phyloP scores from a whole-genome alignment of 1,140 invertebrate species.

The Polyergus mexicanus region DNA sequence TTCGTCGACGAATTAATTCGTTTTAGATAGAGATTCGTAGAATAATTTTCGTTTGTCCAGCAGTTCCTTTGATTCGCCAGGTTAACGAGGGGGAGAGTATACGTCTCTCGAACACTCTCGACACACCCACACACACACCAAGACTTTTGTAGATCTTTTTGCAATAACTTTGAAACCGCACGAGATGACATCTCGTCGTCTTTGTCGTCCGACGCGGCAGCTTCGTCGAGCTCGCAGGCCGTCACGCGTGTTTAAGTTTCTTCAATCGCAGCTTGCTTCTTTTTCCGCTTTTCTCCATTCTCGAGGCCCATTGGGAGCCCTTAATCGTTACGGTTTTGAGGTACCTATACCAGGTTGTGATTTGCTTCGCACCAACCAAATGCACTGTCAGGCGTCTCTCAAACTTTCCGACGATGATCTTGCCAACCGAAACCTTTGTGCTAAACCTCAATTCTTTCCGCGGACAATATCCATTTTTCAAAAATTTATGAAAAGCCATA shows the following conservation, averaged over 20 bases:
- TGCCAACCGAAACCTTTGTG: not conserved
- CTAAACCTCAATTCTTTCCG: not conserved
- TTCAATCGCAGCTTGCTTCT: slow-evolving; percentile 35
- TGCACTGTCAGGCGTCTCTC: slow-evolving; percentile 49
- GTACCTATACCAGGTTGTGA: slow-evolving; percentile 30
- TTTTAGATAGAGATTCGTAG: not conserved
- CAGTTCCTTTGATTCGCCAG: no score
- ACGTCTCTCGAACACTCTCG: not conserved
- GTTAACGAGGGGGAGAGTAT: not conserved
- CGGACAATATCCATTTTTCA: not conserved
- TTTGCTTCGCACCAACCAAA: slow-evolving; percentile 56
- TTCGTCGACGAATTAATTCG: slow-evolving; percentile 26
- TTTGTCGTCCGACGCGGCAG: slow-evolving; percentile 29
- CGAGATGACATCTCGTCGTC: not conserved
- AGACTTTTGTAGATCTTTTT: not conserved
- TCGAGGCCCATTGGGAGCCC: not conserved
- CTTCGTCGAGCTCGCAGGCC: slow-evolving; percentile 15
- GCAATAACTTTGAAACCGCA: slow-evolving; percentile 18
- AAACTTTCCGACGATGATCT: slow-evolving; percentile 24
- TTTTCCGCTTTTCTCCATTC: slow-evolving; percentile 43
- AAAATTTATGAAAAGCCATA: not conserved
- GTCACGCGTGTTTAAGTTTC: slow-evolving; percentile 58
- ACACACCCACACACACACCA: no score
- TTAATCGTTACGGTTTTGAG: slow-evolving; percentile 67
- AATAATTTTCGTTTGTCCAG: not conserved